A percentile compares a stretch with the other conserved stretches of the same genome.
Conservation (phyloP, 35 echinoderm and acorn worm species). For the Lytechinus pictus region DNA sequence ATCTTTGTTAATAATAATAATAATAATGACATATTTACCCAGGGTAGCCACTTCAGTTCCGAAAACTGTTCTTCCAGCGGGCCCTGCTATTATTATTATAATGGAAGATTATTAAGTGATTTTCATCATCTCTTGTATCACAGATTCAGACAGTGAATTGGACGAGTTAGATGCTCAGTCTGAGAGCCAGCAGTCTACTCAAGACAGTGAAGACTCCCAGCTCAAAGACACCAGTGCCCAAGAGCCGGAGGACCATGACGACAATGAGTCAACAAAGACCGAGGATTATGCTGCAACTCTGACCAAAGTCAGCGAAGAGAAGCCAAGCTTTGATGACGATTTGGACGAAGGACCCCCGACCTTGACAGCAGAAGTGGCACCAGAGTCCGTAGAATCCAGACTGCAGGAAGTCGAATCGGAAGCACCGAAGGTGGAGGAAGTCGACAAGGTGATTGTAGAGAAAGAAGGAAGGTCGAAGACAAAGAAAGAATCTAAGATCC, state of each 20-base stretch:
- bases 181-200: slow-evolving; percentile 40
- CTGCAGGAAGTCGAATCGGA: slow-evolving; percentile 62
- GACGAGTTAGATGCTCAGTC: slow-evolving; percentile 47
- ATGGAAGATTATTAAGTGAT: background rate
- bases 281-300: slow-evolving; percentile 15
- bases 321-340: slow-evolving; percentile 48
- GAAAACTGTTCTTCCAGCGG: too few species aligned
- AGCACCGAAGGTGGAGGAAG: slow-evolving; percentile 48
- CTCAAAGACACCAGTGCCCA: background rate
- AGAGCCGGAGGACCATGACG: slow-evolving; percentile 36
- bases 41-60: too few species aligned
- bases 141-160: slow-evolving; percentile 71
- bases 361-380: slow-evolving; percentile 19
- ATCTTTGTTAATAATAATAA: too few species aligned
- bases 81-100: background rate
- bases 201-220: slow-evolving; percentile 52
- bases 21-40: too few species aligned
- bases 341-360: slow-evolving; percentile 26
- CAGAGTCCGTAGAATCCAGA: slow-evolving; percentile 29
- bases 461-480: slow-evolving; percentile 49
- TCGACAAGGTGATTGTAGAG: slow-evolving; percentile 46
- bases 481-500: slow-evolving; percentile 64
- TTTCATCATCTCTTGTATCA: background rate
- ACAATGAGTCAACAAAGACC: slow-evolving; percentile 1
- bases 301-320: slow-evolving; percentile 49